Percentiles rank a stretch among this genome's conserved stretches.
These are phyloP conservation scores for Picus viridis DNA, from an alignment of 2,797 vertebrate species.

Conservation along the genomic window DNA sequence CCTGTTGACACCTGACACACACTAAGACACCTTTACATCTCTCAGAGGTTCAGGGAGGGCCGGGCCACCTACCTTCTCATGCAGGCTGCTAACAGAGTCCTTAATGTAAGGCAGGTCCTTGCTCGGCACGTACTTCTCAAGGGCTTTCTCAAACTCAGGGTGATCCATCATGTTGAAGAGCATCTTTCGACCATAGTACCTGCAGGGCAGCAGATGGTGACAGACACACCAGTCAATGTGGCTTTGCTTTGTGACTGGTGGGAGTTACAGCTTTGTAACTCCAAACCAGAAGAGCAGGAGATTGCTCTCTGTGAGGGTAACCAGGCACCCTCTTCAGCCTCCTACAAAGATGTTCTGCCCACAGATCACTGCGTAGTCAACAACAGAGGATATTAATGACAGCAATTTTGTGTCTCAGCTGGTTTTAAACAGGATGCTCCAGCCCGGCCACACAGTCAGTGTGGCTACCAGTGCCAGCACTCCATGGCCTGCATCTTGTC, in stretches of 20 bases:
- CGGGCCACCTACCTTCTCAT: slow-evolving; percentile 85
- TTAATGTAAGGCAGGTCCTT: slow-evolving; percentile 89
- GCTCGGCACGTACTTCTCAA: slow-evolving; percentile 86
- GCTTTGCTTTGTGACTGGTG: background rate
- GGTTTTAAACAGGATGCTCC: background rate
- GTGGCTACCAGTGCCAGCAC: background rate
- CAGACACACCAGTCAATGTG: rapidly evolving
- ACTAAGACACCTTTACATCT: rapidly evolving
- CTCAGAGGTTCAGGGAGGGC: background rate
- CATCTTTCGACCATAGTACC: slow-evolving; percentile 93
- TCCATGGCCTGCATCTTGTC: rapidly evolving
- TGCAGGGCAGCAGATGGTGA: slow-evolving; percentile 49
- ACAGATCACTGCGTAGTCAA: background rate
- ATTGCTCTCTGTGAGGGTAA: background rate
- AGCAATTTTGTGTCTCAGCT: background rate
- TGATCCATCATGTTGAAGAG: slow-evolving; percentile 88
- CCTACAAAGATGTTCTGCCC: background rate
- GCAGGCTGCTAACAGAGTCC: slow-evolving; percentile 86
- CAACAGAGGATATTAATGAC: background rate
- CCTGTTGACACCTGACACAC: rapidly evolving
- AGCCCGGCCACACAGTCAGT: background rate
- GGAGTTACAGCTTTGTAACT: rapidly evolving
- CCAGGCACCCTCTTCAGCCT: background rate
- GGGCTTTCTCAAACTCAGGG: slow-evolving; percentile 88
- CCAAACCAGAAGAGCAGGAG: background rate